phyloP scores from a whole-genome alignment of 1,140 invertebrate genomes.

The Leptinotarsa undecemlineata region DNA sequence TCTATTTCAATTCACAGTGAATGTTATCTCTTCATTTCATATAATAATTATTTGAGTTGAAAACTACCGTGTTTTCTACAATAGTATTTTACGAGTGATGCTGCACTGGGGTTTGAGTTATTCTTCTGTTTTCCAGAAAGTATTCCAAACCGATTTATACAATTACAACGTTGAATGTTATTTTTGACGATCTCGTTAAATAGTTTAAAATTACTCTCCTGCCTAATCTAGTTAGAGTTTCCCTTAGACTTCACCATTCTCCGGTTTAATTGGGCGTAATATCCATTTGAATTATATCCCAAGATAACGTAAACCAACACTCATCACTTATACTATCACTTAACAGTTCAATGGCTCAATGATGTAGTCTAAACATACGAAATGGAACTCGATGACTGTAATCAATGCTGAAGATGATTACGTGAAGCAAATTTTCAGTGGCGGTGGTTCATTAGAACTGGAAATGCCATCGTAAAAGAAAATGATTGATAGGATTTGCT shows the following conservation, averaged over 20 bases:
- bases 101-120: no score
- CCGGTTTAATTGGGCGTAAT: slow-evolving; percentile 20
- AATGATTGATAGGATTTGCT: no score
- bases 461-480: not conserved
- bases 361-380: slow-evolving; percentile 14
- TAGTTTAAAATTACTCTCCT: not conserved
- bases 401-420: slow-evolving; percentile 4
- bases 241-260: not conserved
- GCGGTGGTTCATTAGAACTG: not conserved
- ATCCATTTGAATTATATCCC: slow-evolving; percentile 24
- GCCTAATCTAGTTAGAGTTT: not conserved
- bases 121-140: no score
- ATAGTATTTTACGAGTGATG: no score
- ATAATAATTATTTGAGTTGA: no score
- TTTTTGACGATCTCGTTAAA: not conserved
- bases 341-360: slow-evolving; percentile 23
- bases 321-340: slow-evolving; percentile 26
- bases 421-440: not conserved
- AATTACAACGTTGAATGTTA: not conserved
- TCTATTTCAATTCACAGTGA: no score
- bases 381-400: not conserved
- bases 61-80: no score
- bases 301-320: slow-evolving; percentile 19
- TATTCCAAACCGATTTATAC: no score
- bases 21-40: no score